Conservation (phyloP, 2,888 invertebrate species). For the Blomia tropicalis region DNA sequence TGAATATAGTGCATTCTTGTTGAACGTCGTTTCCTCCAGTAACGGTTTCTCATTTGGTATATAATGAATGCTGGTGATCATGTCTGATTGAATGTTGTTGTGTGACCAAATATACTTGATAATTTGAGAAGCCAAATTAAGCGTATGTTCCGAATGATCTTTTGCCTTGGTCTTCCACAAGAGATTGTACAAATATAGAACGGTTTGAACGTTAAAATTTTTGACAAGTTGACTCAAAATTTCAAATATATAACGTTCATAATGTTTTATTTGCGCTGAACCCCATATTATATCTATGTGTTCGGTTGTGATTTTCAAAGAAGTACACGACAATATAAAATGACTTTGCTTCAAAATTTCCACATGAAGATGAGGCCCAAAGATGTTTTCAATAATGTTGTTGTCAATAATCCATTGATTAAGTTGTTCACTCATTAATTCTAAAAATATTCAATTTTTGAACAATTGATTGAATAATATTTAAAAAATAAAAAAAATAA, state of each 20-base stretch:
- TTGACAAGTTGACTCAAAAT: conserved; percentile 73
- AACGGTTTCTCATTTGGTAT: background rate
- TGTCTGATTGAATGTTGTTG: conserved; percentile 1
- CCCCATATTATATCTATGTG: conserved; percentile 87
- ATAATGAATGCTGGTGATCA: background rate
- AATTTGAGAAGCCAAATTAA: conserved; percentile 71
- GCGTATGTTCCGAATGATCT: conserved; percentile 81
- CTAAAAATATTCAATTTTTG: conserved; percentile 7
- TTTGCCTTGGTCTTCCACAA: conserved; percentile 72
- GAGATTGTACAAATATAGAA: conserved; percentile 67
- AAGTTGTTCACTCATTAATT: conserved; percentile 51
- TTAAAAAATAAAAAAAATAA: background rate
- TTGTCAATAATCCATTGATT: conserved; percentile 75
- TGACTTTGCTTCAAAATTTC: conserved; percentile 92
- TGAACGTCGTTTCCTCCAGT: background rate
- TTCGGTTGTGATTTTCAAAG: conserved; percentile 70
- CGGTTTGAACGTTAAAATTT: conserved; percentile 69
- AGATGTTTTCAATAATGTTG: conserved; percentile 79
- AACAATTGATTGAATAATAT: too few species aligned
- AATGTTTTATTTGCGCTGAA: conserved; percentile 83
- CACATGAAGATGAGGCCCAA: conserved; percentile 91
- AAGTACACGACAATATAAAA: conserved; percentile 74
- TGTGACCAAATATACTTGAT: conserved; percentile 82
- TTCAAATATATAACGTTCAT: conserved; percentile 81
- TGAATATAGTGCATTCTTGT: background rate